A percentile compares a stretch with the other conserved stretches of the same genome.
phyloP scores from a whole-genome alignment of 1,140 invertebrate species.

The Aphelenchoides avenae region DNA sequence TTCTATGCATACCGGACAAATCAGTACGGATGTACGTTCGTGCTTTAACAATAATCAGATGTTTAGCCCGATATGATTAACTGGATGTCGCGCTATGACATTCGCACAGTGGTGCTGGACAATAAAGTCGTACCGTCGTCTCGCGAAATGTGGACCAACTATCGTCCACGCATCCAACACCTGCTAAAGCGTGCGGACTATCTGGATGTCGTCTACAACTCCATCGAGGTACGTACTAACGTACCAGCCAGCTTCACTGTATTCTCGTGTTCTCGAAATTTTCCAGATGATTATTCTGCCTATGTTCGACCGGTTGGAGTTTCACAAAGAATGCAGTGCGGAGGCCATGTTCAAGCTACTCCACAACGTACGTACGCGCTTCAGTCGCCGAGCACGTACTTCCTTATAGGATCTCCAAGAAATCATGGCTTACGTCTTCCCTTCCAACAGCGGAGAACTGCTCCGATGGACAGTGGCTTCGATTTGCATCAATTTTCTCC shows the following conservation, averaged over 20 bases:
- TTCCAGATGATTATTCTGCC: too few relatives aligned
- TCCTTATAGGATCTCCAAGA: constrained; percentile 25
- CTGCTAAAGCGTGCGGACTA: constrained; percentile 19
- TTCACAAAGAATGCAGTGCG: constrained; percentile 1
- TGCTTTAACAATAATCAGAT: constrained; percentile 5
- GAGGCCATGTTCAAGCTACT: constrained; percentile 12
- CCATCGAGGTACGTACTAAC: too few relatives aligned
- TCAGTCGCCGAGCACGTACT: neutral
- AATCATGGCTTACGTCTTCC: constrained; percentile 10
- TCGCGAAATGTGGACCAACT: constrained; percentile 4
- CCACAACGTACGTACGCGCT: neutral
- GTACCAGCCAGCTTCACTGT: too few relatives aligned
- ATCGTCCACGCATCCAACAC: neutral
- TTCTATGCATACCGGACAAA: constrained; percentile 24
- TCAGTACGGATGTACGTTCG: constrained; percentile 9
- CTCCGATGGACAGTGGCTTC: constrained; percentile 6
- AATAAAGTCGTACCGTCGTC: neutral
- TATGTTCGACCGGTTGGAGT: constrained; percentile 12
- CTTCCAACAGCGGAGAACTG: constrained; percentile 28
- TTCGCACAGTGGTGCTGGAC: constrained; percentile 17
- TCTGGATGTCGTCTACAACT: constrained; percentile 27
- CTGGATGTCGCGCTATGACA: constrained; percentile 29
- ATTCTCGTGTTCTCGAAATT: too few relatives aligned
- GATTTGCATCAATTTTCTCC: constrained; percentile 24
- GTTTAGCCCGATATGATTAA: constrained; percentile 29